Percentiles rank a stretch among this genome's conserved stretches.
Conservation (phyloP, 2,888 invertebrate species). For the Salticus scenicus region DNA sequence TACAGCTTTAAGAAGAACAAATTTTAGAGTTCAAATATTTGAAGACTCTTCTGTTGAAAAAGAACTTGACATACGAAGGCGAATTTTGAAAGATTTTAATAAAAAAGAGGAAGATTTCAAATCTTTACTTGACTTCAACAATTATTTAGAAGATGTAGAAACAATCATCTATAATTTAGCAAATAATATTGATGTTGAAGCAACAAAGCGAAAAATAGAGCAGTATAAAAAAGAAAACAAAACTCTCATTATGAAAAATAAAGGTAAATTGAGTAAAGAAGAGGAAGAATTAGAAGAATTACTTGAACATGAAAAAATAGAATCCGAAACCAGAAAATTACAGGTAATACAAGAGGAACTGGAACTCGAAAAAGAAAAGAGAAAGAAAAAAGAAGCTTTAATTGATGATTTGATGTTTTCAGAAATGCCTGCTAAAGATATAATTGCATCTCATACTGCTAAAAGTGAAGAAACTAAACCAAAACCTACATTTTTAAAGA, state of each 20-base stretch:
- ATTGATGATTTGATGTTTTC: conserved; percentile 97
- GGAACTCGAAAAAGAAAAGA: conserved; percentile 73
- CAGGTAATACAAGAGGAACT: conserved; percentile 77
- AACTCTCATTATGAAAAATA: conserved; percentile 76
- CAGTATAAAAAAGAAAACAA: conserved; percentile 93
- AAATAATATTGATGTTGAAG: conserved; percentile 90
- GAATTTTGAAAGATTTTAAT: conserved; percentile 91
- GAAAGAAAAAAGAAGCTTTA: conserved; percentile 90
- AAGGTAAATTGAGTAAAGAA: conserved; percentile 80
- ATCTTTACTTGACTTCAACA: conserved; percentile 89
- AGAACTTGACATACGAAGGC: conserved; percentile 94
- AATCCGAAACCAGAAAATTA: conserved; percentile 82
- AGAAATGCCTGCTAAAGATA: conserved; percentile 85
- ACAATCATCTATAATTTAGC: conserved; percentile 91
- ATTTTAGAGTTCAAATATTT: conserved; percentile 90
- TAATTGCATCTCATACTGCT: conserved; percentile 85
- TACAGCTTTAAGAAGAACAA: conserved; percentile 88
- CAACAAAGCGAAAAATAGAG: conserved; percentile 92
- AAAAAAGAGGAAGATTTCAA: conserved; percentile 96
- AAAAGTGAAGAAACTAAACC: conserved; percentile 13
- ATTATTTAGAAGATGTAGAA: conserved; percentile 97
- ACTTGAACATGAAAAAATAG: conserved; percentile 82
- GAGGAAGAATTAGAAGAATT: conserved; percentile 91
- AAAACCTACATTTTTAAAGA: conserved; percentile 22
- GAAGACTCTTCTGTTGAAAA: conserved; percentile 98